Evolutionary conservation across 2,888 invertebrate species (phyloP).

Genomic region (Agonopterix heracliana): DNA sequence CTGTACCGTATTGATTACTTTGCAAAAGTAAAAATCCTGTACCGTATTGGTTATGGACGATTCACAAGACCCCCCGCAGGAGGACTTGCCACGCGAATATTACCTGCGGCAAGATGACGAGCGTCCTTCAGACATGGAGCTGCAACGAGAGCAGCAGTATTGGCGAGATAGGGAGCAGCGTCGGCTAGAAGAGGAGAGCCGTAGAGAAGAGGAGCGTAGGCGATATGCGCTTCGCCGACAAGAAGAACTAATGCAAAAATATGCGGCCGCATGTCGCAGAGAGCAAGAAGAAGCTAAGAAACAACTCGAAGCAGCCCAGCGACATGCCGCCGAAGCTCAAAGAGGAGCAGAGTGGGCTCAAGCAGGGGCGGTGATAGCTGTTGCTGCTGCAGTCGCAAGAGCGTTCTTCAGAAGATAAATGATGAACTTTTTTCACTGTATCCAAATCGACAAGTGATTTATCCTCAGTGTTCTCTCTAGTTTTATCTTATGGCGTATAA

Average conservation of each 20-base stretch:
- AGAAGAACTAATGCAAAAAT: constrained; percentile 7
- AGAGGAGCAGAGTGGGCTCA: neutral
- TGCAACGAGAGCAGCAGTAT: constrained; percentile 1
- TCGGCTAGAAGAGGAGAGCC: neutral
- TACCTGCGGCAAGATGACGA: constrained; percentile 1
- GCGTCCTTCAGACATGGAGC: neutral
- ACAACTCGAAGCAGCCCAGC: constrained; percentile 7
- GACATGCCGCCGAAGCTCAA: constrained; percentile 8
- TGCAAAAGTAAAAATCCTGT: no score
- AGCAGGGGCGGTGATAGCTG: no score
- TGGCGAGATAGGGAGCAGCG: neutral
- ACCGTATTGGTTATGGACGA: constrained; percentile 3
- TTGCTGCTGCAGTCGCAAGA: no score
- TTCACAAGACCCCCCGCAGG: constrained; percentile 5
- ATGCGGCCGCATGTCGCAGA: constrained; percentile 7
- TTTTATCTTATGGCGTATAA: no score
- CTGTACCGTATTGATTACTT: constrained; percentile 1
- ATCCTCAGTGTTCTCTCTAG: no score
- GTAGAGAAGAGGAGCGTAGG: constrained; percentile 6
- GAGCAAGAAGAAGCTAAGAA: constrained; percentile 5
- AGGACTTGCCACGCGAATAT: neutral
- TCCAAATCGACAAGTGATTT: no score
- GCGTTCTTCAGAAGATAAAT: no score
- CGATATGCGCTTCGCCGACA: constrained; percentile 8
- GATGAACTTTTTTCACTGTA: no score